Evolutionary conservation across 2,113 vertebrate species (phyloP), one percentile per base, ranked within the genome.

Genomic region (Pampusana beccarii): DNA sequence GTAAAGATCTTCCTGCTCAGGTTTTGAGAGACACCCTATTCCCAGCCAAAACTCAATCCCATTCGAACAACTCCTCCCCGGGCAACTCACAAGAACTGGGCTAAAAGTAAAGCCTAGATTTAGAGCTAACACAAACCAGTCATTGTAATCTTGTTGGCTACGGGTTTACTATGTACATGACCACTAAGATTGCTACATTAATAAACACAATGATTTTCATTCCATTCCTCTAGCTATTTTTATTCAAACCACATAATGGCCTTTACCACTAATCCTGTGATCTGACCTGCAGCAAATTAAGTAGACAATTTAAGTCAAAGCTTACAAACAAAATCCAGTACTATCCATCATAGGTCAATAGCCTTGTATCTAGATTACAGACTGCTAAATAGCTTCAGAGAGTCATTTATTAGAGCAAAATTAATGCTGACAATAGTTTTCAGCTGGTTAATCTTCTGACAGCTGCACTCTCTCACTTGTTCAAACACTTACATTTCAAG

Each of bases 391-490:
- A 98, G 97, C 97, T 98, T 98, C 97, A 97, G 96, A 98, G 96
- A 97, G 95, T 97, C 97, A 98, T 97, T 98, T 98, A 98, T 97
- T 98, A 98, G 96, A 98, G 80, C 87, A 97, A 98, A 98, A 98
- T 97, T 98, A 98, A 98, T 98, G 97, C 97, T 98, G 97, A 98
- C 98, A 98, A 97, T 97, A 96, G 97, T 97, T 98, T 97, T 98
- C 98, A 98, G 98, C 95, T 98, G 98, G 96, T 98, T 98, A 98
- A 97, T 98, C 97, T 98, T 98, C 97, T 97, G 98, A 98, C 97
- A 98, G 97, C 97, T 98, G 83, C 84, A 98, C 92, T 98, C 96
- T 98, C 97, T 98, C 98, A 98, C 95, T 98, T 98, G 96, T 98
- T 98, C 97, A 98, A 98, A 98, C 74, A 97, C 95, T 97, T 97